These are phyloP conservation scores for Dryadula phaetusa DNA, from an alignment of 2,888 invertebrate species.

Conservation along the genomic window DNA sequence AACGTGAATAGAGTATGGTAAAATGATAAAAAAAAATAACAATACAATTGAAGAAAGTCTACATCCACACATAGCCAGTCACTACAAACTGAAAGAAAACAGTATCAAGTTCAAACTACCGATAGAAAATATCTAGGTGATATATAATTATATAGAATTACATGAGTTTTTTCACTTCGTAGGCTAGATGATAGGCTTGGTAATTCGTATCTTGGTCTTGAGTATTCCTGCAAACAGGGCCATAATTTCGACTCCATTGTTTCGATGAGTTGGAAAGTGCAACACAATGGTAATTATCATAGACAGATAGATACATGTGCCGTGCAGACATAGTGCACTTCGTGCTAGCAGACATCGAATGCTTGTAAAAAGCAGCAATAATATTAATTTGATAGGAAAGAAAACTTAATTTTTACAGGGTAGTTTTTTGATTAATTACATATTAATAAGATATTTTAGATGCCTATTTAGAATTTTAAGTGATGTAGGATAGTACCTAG, in stretches of 20 bases:
- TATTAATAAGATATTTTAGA: conserved; percentile 28
- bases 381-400: conserved; percentile 52
- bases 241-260: conserved; percentile 79
- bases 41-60: conserved; percentile 11
- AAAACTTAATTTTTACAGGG: conserved; percentile 45
- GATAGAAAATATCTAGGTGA: conserved; percentile 66
- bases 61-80: conserved; percentile 26
- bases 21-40: conserved; percentile 5
- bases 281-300: conserved; percentile 42
- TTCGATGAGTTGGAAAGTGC: conserved; percentile 54
- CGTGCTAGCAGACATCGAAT: conserved; percentile 53
- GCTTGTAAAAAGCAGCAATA: conserved; percentile 59
- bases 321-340: conserved; percentile 50
- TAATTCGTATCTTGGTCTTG: conserved; percentile 95
- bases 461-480: conserved; percentile 24
- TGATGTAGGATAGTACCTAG: conserved; percentile 14
- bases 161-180: conserved; percentile 99
- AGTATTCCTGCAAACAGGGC: conserved; percentile 93
- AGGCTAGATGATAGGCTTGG: conserved; percentile 99
- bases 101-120: conserved; percentile 37
- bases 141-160: conserved; percentile 86
- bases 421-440: conserved; percentile 30
- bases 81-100: conserved; percentile 34
- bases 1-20: not conserved
- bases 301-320: conserved; percentile 48